phyloP scores from a whole-genome alignment of 2,113 vertebrate genomes.

The Felis chaus region DNA sequence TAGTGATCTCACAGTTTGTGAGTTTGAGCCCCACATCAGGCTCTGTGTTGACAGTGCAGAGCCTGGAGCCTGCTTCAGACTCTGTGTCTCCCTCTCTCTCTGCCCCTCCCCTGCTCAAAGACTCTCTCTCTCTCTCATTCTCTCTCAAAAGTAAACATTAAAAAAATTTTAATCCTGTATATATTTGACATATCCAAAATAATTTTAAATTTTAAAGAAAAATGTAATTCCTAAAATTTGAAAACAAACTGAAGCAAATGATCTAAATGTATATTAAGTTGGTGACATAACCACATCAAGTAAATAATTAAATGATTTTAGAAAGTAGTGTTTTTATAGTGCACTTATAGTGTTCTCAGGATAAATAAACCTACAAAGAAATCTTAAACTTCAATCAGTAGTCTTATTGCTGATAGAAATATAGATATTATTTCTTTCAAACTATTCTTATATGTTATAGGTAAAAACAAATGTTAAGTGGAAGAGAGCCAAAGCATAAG shows the following conservation, averaged over 20 bases:
- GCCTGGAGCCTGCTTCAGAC: too few species aligned
- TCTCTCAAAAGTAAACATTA: too few species aligned
- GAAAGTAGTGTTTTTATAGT: neutral
- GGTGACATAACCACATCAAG: neutral
- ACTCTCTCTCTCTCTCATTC: too few species aligned
- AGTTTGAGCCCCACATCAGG: too few species aligned
- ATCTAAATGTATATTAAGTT: constrained; percentile 4
- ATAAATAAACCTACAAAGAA: constrained; percentile 3
- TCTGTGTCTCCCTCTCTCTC: too few species aligned
- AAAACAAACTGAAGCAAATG: constrained; percentile 40
- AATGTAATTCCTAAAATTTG: constrained; percentile 19
- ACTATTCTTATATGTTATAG: neutral
- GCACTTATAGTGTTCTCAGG: neutral
- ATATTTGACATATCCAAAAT: constrained; percentile 16
- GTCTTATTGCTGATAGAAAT: neutral
- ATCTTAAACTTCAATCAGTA: constrained; percentile 2
- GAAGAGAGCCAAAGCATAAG: too few species aligned
- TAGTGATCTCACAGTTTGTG: too few species aligned
- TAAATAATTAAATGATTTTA: constrained; percentile 23
- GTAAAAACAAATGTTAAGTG: neutral
- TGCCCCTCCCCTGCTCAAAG: too few species aligned
- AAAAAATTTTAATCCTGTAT: neutral
- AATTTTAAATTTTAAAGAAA: constrained; percentile 51
- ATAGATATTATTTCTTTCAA: neutral
- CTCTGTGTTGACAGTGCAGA: too few species aligned